Conservation (phyloP, 2,797 vertebrate species). For the Anguilla marmorata region DNA sequence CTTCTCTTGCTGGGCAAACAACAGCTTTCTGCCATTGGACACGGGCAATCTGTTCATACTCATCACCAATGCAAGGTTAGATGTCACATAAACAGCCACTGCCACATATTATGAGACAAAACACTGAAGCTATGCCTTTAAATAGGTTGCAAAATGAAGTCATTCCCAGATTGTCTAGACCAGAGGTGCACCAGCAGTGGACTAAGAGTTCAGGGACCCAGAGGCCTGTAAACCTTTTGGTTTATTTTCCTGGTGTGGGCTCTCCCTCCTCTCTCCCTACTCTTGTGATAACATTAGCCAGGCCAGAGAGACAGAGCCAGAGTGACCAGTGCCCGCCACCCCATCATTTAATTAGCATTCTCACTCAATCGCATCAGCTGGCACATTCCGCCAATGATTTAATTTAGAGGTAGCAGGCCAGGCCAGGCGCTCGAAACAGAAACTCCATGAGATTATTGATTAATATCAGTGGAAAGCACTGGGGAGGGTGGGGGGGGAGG, state of each 20-base stretch:
- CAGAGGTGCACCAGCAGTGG: not conserved
- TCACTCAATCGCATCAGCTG: conserved; percentile 39
- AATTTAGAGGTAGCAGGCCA: conserved; percentile 40
- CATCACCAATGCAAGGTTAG: not conserved
- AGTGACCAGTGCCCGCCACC: conserved; percentile 28
- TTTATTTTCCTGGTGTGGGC: not conserved
- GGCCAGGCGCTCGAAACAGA: conserved; percentile 31
- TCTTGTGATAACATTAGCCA: not conserved
- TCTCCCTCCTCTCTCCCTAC: conserved; percentile 23
- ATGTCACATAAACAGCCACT: not conserved
- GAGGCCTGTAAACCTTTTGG: conserved; percentile 25
- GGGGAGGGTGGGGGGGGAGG: conserved; percentile 21
- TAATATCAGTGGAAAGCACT: conserved; percentile 43
- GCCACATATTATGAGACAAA: not conserved
- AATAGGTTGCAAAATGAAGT: not conserved
- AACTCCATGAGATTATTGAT: conserved; percentile 42
- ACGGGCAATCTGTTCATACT: not conserved
- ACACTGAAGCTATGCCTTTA: not conserved
- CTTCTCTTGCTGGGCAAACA: not conserved
- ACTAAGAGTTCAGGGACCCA: not conserved
- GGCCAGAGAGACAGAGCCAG: not conserved
- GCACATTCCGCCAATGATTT: conserved; percentile 39
- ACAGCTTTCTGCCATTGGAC: not conserved
- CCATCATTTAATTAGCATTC: conserved; percentile 43
- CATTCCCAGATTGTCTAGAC: not conserved